A percentile compares a stretch with the other conserved stretches of the same genome.
These are phyloP conservation scores for Hypocryptadius cinnamomeus DNA, from an alignment of 2,113 vertebrate genomes.

Conservation along the genomic window DNA sequence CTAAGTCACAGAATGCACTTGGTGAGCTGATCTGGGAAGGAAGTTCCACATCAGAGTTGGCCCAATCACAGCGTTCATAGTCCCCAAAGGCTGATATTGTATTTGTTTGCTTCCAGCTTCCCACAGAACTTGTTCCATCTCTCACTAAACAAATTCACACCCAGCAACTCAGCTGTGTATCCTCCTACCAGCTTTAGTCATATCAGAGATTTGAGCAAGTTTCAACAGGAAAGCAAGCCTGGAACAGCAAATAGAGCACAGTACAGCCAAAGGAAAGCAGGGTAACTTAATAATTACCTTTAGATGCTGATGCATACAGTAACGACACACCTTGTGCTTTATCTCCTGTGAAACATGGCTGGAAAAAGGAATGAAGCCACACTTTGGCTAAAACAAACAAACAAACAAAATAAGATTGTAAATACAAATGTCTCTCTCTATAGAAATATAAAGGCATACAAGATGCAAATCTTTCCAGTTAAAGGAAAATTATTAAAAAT, in stretches of 20 bases:
- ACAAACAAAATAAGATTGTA: background rate
- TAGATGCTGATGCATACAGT: slow-evolving; percentile 94
- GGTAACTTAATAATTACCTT: slow-evolving; percentile 69
- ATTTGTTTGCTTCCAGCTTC: slow-evolving; percentile 13
- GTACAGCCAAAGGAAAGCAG: background rate
- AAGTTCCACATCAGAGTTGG: background rate
- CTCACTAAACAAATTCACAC: slow-evolving; percentile 11
- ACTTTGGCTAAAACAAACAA: slow-evolving; percentile 85
- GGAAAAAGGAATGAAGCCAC: slow-evolving; percentile 92
- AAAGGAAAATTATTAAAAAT: background rate
- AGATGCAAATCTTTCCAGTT: background rate
- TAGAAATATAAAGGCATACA: background rate
- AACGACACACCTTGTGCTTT: slow-evolving; percentile 92
- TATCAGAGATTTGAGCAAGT: background rate
- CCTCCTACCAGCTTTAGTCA: background rate
- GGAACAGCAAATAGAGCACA: background rate
- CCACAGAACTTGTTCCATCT: slow-evolving; percentile 18
- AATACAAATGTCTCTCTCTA: background rate
- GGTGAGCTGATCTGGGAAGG: background rate
- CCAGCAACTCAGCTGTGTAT: background rate
- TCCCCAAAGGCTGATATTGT: background rate
- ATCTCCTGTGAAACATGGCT: slow-evolving; percentile 87
- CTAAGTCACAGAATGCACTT: background rate
- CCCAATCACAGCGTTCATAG: background rate
- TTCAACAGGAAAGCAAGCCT: background rate